Evolutionary conservation across 2,113 vertebrate species (phyloP), one percentile per base, ranked within the genome.

Genomic region (Hirundichthys speculiger): DNA sequence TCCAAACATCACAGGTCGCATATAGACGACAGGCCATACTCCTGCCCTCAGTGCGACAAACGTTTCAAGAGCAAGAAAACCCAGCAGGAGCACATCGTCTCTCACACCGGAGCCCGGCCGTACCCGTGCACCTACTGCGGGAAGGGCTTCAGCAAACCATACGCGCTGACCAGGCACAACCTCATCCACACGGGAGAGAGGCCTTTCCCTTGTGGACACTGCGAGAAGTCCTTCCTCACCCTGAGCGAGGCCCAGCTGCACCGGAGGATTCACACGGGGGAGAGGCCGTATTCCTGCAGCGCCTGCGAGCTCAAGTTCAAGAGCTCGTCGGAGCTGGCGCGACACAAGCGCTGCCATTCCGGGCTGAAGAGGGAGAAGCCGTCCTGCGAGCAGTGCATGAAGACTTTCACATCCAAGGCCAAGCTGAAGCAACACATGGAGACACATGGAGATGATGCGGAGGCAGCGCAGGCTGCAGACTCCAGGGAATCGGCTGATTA

Each of bases 161-260:
- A 90, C 6, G 87, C 91, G 0, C 79, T 91, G 27, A 90, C 79
- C 66, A 66, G 92, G 18, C 93, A 86, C 69, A 75, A 90, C 67
- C 90, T 91, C 66, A 89, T 91, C 27, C 92, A 92, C 91, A 95
- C 93, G 7, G 94, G 93, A 0, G 92, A 93, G 76, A 53, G 92
- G 48, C 92, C 92, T 0, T 93, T 89, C 54, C 69, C 89, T 4
- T 93, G 92, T 14, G 55, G 55, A 18, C 87, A 92, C 77, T 93
- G 92, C 14, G 84, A 86, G 45, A 91, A 91, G 61, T 65, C 88
- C 0, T 93, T 93, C 65, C 89, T 93, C 34, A 92, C 90, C 0
- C 77, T 85, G 10, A 60, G 72, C 10, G 92, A 93, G 83, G 87
- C 84, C 13, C 86, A 85, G 41, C 83, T 92, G 61, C 91, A 92